These are phyloP conservation scores for Hirudo medicinalis DNA, from an alignment of 1,140 invertebrate species.

Conservation along the genomic window DNA sequence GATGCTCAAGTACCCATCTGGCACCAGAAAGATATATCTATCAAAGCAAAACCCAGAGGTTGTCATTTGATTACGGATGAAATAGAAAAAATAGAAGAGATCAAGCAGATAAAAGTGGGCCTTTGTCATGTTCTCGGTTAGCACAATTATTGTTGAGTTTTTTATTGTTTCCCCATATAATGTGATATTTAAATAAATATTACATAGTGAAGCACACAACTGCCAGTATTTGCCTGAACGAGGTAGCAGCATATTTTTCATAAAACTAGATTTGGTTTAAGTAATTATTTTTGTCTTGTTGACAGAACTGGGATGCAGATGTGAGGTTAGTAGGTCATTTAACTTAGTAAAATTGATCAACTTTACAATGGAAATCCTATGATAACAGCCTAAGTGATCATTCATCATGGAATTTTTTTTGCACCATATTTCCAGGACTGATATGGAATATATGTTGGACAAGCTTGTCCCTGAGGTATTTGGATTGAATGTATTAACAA, in stretches of 20 bases:
- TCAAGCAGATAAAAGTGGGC: conserved; percentile 79
- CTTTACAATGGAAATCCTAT: not conserved
- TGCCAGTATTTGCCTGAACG: conserved; percentile 86
- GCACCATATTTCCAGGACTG: conserved; percentile 35
- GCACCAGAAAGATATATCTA: conserved; percentile 89
- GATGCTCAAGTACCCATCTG: conserved; percentile 49
- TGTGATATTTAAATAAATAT: not conserved
- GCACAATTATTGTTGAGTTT: conserved; percentile 35
- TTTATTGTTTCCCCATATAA: conserved; percentile 39
- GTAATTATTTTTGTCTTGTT: conserved; percentile 23
- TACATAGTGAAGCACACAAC: conserved; percentile 81
- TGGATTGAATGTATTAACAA: conserved; percentile 17
- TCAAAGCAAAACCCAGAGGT: conserved; percentile 80
- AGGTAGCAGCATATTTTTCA: conserved; percentile 38
- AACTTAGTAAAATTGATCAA: not conserved
- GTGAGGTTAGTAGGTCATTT: conserved; percentile 47
- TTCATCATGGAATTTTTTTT: too few species aligned
- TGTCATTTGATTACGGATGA: conserved; percentile 89
- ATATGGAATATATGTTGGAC: conserved; percentile 97
- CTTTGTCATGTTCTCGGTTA: conserved; percentile 89
- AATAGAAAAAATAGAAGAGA: conserved; percentile 78
- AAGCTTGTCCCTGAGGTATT: conserved; percentile 84
- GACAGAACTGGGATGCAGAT: conserved; percentile 82
- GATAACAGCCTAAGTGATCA: too few species aligned
- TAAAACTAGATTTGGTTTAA: conserved; percentile 21